Evolutionary conservation across 1,140 invertebrate species (phyloP), one percentile per base, ranked within the genome.

Genomic region (Araneus ventricosus): DNA sequence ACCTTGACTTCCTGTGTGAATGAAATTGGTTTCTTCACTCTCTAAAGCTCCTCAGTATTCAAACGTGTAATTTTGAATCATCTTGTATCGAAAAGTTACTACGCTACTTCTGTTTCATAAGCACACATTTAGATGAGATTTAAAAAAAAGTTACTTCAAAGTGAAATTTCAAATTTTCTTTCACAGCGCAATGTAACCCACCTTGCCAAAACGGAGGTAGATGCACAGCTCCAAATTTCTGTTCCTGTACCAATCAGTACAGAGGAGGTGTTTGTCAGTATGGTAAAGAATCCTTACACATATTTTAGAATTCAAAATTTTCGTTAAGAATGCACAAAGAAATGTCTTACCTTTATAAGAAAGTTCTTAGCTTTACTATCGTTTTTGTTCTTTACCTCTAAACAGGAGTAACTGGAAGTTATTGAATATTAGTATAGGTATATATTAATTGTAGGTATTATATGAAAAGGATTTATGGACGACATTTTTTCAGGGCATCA

Each of bases 181-280:
- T 95, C 95, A 82, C 94, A 98, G 97, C 97, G 3, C 96, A 96
- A 94, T 98, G 98, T 95, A 94, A 96, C 20, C 97, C 97, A 0
- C 95, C 96, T 1, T 98, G 98, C 95, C 95, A 97, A 94, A 98
- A 98, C 95, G 97, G 96, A 87, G 98, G 98, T 1, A 97, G 97
- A 20, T 98, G 98, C 94, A 94, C 97, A 1, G 96, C 96, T 1
- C 97, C 97, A 0, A 97, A 97, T 95, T 95, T 96, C 2, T 98
- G 98, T 94, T 95, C 97, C 17, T 98, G 98, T 94, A 95, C 97
- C 0, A 96, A 97, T 37, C 97, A 97, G 94, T 98, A 96, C 95
- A 96, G 96, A 39, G 98, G 98, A 30, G 96, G 96, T 0, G 96
- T 97, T 75, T 98, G 98, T 94, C 97, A 98, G 90, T 94, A 93